These are phyloP conservation scores for Anorthoa munda DNA, from an alignment of 2,888 invertebrate genomes.

Conservation along the genomic window DNA sequence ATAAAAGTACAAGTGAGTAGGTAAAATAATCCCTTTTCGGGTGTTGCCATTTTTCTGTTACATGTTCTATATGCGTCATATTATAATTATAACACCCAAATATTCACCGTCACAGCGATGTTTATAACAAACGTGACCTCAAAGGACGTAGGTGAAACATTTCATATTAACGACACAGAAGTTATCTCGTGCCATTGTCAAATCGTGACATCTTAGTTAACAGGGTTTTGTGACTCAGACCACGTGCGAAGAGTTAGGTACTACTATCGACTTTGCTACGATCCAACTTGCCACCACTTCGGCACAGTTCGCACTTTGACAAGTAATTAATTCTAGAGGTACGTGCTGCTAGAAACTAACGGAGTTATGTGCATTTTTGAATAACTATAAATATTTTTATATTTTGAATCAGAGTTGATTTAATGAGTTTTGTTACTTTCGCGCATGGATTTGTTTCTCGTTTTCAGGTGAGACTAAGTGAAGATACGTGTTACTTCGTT, in stretches of 20 bases:
- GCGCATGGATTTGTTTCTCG: constrained; percentile 11
- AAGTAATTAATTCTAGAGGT: constrained; percentile 69
- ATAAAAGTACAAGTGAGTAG: no score
- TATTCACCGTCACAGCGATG: constrained; percentile 13
- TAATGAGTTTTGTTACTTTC: constrained; percentile 18
- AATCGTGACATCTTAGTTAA: constrained; percentile 66
- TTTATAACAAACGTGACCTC: constrained; percentile 50
- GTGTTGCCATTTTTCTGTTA: no score
- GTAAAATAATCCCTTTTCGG: no score
- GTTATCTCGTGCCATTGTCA: constrained; percentile 67
- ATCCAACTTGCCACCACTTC: constrained; percentile 68
- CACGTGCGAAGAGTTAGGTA: constrained; percentile 74
- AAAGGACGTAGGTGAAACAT: constrained; percentile 57
- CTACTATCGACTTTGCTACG: constrained; percentile 71
- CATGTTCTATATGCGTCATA: no score
- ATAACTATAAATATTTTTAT: constrained; percentile 32
- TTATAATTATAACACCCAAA: no score
- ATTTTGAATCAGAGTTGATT: constrained; percentile 7
- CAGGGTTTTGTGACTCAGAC: constrained; percentile 68
- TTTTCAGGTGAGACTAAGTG: constrained; percentile 36
- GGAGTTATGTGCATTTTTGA: constrained; percentile 45
- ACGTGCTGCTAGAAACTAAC: constrained; percentile 45
- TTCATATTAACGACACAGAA: constrained; percentile 66
- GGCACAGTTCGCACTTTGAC: constrained; percentile 73
- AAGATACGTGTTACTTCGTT: constrained; percentile 51